A percentile compares a stretch with the other conserved stretches of the same genome.
phyloP scores from a whole-genome alignment of 2,797 vertebrate genomes.

The Dipus sagitta region DNA sequence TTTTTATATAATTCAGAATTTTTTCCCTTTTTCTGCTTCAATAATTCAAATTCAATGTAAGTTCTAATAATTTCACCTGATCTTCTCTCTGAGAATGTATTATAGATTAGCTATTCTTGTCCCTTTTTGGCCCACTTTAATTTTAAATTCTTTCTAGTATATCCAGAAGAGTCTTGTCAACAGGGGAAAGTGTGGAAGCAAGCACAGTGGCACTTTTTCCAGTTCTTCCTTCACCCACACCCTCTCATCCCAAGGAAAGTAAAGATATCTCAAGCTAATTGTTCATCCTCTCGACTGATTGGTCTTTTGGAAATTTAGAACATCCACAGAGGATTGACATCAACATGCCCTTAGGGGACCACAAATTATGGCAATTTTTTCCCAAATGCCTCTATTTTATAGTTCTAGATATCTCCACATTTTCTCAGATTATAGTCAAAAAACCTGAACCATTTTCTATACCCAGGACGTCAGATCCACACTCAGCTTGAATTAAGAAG shows the following conservation, averaged over 20 bases:
- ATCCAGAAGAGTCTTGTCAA: too few species aligned
- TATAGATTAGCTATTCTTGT: neutral
- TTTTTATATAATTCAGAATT: neutral
- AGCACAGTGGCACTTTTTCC: neutral
- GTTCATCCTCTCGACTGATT: neutral
- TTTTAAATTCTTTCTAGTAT: neutral
- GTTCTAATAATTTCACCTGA: neutral
- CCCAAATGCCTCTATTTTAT: neutral
- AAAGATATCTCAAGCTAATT: neutral
- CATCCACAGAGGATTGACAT: neutral
- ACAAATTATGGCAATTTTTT: neutral
- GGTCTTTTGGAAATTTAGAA: neutral
- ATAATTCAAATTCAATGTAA: neutral
- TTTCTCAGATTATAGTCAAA: slow-evolving; percentile 12
- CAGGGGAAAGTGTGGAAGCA: neutral
- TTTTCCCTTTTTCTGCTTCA: neutral
- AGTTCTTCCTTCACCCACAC: neutral
- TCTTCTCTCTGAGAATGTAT: neutral
- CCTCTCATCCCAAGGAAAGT: neutral
- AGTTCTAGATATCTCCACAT: neutral
- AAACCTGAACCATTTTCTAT: neutral
- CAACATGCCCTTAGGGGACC: neutral
- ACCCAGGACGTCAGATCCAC: neutral
- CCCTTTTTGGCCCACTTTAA: neutral
- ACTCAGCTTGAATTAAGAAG: neutral